A percentile compares a stretch with the other conserved stretches of the same genome.
Evolutionary conservation across 2,888 invertebrate genomes (phyloP).

Genomic region (Trachelus stipa): DNA sequence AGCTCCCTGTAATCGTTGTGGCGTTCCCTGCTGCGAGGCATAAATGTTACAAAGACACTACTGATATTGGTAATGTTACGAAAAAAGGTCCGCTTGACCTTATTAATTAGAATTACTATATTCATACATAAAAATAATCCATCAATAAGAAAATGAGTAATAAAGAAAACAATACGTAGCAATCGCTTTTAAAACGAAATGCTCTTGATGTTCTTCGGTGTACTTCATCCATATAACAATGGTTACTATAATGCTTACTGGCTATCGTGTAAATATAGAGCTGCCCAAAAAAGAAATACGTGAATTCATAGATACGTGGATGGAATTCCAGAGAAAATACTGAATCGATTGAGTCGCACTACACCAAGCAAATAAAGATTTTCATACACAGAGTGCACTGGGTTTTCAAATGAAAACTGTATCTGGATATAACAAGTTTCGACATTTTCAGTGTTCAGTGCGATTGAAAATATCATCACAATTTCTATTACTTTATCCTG

Average conservation of each 20-base stretch:
- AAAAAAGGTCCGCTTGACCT: not conserved
- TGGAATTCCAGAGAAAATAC: not conserved
- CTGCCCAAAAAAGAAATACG: not conserved
- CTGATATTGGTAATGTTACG: not conserved
- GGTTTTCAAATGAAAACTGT: not conserved
- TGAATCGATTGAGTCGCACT: not conserved
- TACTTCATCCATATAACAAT: not conserved
- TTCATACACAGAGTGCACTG: not conserved
- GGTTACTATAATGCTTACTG: not conserved
- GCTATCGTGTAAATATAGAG: not conserved
- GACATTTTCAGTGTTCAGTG: not conserved
- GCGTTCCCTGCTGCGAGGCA: not conserved
- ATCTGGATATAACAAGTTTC: not conserved
- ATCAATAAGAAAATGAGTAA: not conserved
- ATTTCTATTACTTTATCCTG: not conserved
- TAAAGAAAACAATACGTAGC: not conserved
- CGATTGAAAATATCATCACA: not conserved
- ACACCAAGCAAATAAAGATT: not conserved
- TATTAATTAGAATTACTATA: not conserved
- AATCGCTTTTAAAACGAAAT: not conserved
- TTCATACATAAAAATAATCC: not conserved
- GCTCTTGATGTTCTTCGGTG: not conserved
- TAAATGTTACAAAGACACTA: not conserved
- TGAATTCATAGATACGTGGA: not conserved
- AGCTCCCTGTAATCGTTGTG: not conserved